These are phyloP conservation scores for Agriopis aurantiaria DNA, from an alignment of 2,888 invertebrate genomes.

Conservation along the genomic window DNA sequence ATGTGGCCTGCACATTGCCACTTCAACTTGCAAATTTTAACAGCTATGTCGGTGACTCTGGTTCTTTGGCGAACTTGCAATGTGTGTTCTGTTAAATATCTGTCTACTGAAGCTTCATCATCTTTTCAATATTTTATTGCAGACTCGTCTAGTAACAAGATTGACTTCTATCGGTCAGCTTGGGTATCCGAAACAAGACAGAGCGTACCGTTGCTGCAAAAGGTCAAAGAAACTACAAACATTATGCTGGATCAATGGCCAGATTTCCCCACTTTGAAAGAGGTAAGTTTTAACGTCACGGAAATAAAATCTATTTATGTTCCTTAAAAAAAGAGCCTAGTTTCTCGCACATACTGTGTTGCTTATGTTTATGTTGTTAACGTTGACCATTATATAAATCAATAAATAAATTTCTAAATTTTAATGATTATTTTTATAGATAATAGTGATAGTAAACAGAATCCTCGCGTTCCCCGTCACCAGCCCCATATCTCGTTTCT, in stretches of 20 bases:
- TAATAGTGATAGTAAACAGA: conserved; percentile 88
- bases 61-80: no score
- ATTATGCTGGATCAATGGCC: conserved; percentile 93
- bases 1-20: no score
- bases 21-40: no score
- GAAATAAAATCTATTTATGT: no score
- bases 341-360: no score
- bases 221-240: conserved; percentile 87
- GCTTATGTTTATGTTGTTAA: no score
- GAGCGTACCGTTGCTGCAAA: conserved; percentile 89
- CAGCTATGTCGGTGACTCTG: no score
- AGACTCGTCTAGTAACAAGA: conserved; percentile 65
- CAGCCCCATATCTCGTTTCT: conserved; percentile 94
- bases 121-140: conserved; percentile 21
- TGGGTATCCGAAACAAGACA: conserved; percentile 92
- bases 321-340: no score
- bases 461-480: conserved; percentile 91
- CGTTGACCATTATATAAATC: no score
- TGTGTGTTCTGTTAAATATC: no score
- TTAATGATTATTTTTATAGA: conserved; percentile 72
- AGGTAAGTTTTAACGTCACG: conserved; percentile 77
- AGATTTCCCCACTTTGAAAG: conserved; percentile 94
- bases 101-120: no score
- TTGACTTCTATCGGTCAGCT: conserved; percentile 94
- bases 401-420: neutral